A percentile compares a stretch with the other conserved stretches of the same genome.
phyloP scores from a whole-genome alignment of 2,113 vertebrate species.

The Pseudopodoces humilis region DNA sequence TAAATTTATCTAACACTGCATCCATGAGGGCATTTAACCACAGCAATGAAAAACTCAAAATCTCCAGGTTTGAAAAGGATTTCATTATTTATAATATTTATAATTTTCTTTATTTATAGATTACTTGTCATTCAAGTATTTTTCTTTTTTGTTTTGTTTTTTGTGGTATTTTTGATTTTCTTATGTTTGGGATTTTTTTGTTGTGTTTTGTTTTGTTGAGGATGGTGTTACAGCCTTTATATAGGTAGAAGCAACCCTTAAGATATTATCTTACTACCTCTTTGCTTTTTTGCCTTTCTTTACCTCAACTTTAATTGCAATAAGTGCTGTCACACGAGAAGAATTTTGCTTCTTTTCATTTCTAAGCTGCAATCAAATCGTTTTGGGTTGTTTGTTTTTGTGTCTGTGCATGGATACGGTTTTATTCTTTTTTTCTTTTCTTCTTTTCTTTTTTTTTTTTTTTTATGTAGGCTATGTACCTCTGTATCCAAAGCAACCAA shows the following conservation, averaged over 20 bases:
- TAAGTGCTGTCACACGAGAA: neutral
- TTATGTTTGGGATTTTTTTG: neutral
- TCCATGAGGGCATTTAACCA: neutral
- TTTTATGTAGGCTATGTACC: conserved; percentile 26
- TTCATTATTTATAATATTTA: too few relatives aligned
- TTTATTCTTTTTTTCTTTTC: neutral
- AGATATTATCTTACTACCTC: neutral
- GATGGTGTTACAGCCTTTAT: neutral
- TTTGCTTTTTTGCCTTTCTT: neutral
- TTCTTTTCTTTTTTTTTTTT: neutral
- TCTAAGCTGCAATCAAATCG: conserved; percentile 38
- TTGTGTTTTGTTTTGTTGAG: neutral
- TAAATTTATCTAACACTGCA: neutral
- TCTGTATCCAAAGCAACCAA: conserved; percentile 72
- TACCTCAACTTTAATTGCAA: neutral
- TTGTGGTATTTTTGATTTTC: neutral
- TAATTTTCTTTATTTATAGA: too few relatives aligned
- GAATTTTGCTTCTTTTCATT: conserved; percentile 36
- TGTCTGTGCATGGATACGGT: neutral
- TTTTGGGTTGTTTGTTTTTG: neutral
- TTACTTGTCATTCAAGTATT: neutral
- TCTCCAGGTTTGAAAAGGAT: neutral
- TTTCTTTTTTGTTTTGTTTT: neutral
- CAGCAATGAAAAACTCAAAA: neutral
- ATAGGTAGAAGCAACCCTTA: neutral